phyloP scores from a whole-genome alignment of 2,797 vertebrate species.

The Austrolebias charrua region DNA sequence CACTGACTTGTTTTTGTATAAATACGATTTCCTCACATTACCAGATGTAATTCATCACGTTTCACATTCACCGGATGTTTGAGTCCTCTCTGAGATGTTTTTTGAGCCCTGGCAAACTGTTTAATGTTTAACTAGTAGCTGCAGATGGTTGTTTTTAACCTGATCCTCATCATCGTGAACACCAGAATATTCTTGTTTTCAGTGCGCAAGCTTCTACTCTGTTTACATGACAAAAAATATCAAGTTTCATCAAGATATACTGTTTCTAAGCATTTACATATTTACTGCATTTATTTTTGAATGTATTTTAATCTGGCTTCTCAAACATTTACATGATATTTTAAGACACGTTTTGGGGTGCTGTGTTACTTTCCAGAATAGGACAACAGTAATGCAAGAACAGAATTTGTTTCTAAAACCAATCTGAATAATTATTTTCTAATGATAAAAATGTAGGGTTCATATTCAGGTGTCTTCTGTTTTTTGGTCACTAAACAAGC shows the following conservation, averaged over 20 bases:
- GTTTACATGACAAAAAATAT: constrained; percentile 31
- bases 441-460: too few species aligned
- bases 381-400: too few species aligned
- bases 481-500: neutral
- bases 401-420: neutral
- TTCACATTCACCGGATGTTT: too few species aligned
- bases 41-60: too few species aligned
- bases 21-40: neutral
- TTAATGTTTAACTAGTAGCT: constrained; percentile 80
- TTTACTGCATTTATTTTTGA: neutral
- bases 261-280: neutral
- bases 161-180: constrained; percentile 65
- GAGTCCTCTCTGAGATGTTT: constrained; percentile 16
- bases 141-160: constrained; percentile 69
- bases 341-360: neutral
- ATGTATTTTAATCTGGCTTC: neutral
- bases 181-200: constrained; percentile 55
- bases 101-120: constrained; percentile 56
- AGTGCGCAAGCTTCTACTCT: constrained; percentile 32
- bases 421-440: too few species aligned
- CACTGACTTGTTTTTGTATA: neutral
- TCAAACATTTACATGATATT: neutral
- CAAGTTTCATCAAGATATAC: neutral
- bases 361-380: neutral
- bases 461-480: too few species aligned